These are phyloP conservation scores for Busseola fusca DNA, from an alignment of 2,888 invertebrate species.

Conservation along the genomic window DNA sequence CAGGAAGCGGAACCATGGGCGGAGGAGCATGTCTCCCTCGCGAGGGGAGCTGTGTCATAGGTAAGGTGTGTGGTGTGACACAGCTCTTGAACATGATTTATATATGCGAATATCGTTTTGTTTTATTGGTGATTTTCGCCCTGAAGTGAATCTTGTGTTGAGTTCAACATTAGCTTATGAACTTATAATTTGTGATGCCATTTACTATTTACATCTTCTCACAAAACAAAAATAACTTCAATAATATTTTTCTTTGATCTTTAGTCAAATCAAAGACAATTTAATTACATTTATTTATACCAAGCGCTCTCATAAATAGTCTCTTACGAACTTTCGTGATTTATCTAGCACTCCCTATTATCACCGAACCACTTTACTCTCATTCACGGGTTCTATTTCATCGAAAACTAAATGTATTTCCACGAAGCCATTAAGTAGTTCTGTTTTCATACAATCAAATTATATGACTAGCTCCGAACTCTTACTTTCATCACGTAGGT, in stretches of 20 bases:
- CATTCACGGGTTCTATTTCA: conserved; percentile 56
- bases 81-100: no score
- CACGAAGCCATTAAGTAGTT: conserved; percentile 57
- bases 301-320: conserved; percentile 11
- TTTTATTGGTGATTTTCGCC: not conserved
- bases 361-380: conserved; percentile 19
- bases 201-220: not conserved
- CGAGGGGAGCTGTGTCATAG: no score
- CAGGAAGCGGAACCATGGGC: no score
- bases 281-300: conserved; percentile 7
- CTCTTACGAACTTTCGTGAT: not conserved
- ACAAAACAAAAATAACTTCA: not conserved
- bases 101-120: not conserved
- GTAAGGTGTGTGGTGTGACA: no score
- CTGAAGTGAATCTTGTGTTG: not conserved
- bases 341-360: conserved; percentile 5
- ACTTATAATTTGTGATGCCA: not conserved
- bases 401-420: conserved; percentile 46
- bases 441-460: conserved; percentile 73
- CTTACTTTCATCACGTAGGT: conserved; percentile 78
- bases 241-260: conserved; percentile 16
- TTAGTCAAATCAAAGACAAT: not conserved
- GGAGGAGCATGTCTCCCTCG: no score
- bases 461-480: conserved; percentile 66
- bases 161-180: not conserved